Conservation (phyloP, 2,888 invertebrate species). For the Volucella inanis region DNA sequence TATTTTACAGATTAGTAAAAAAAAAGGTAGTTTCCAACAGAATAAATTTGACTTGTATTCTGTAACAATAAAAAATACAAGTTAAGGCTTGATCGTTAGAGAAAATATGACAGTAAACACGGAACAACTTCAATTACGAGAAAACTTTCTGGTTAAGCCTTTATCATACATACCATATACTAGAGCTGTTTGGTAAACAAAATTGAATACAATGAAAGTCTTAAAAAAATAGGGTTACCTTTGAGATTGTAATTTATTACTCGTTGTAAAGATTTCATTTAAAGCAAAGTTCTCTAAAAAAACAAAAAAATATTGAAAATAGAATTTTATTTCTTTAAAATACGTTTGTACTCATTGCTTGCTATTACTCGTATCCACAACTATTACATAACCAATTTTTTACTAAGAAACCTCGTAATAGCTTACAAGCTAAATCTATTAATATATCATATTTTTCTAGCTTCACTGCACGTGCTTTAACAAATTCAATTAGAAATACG, state of each 20-base stretch:
- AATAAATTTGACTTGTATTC: too few species aligned
- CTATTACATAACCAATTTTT: slow-evolving; percentile 50
- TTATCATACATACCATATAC: neutral
- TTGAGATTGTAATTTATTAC: slow-evolving; percentile 6
- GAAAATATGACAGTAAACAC: too few species aligned
- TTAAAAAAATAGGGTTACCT: neutral
- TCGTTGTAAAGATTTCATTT: slow-evolving; percentile 3
- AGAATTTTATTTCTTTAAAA: neutral
- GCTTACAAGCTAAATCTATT: slow-evolving; percentile 13
- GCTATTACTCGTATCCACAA: neutral
- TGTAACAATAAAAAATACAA: too few species aligned
- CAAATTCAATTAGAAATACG: slow-evolving; percentile 30
- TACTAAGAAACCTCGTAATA: slow-evolving; percentile 24
- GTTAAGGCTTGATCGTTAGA: too few species aligned
- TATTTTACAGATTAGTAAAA: too few species aligned
- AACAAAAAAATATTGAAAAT: too few species aligned
- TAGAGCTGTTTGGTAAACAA: neutral
- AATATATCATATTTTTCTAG: neutral
- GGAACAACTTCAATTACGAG: too few species aligned
- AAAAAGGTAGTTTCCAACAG: too few species aligned
- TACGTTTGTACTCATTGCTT: neutral
- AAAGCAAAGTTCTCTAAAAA: too few species aligned
- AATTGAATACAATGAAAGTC: slow-evolving; percentile 1
- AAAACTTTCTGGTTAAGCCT: too few species aligned
- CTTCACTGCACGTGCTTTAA: slow-evolving; percentile 30